Evolutionary conservation across 1,140 invertebrate genomes (phyloP).

Genomic region (Solenopsis fugax): DNA sequence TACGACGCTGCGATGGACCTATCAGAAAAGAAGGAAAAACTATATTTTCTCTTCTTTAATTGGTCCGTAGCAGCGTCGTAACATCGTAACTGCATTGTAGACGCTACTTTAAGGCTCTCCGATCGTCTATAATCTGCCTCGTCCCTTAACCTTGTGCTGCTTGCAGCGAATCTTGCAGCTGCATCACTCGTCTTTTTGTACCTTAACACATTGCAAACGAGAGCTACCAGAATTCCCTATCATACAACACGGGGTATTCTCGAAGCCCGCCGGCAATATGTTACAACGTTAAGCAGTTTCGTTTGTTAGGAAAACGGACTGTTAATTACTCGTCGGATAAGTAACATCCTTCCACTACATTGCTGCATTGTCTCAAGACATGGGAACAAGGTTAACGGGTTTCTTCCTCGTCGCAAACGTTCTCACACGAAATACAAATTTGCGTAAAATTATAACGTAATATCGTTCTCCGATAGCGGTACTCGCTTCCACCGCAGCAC

Average conservation of each 20-base stretch:
- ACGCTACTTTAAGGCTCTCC: too few species aligned
- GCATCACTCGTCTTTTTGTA: constrained; percentile 57
- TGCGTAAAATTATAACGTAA: constrained; percentile 8
- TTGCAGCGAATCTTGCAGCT: constrained; percentile 54
- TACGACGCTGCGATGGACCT: too few species aligned
- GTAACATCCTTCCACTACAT: constrained; percentile 8
- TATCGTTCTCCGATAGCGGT: neutral
- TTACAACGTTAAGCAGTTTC: constrained; percentile 49
- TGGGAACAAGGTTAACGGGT: neutral
- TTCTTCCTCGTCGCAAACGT: neutral
- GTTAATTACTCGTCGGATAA: constrained; percentile 43
- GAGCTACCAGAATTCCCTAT: constrained; percentile 59
- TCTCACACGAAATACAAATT: constrained; percentile 1
- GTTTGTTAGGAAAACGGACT: constrained; percentile 28
- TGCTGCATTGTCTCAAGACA: neutral
- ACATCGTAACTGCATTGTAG: too few species aligned
- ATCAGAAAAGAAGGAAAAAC: too few species aligned
- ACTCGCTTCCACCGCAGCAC: neutral
- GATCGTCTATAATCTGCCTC: constrained; percentile 7
- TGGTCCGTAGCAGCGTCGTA: too few species aligned
- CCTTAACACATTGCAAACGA: constrained; percentile 61
- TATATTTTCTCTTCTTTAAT: too few species aligned
- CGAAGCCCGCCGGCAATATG: constrained; percentile 55
- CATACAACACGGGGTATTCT: constrained; percentile 28
- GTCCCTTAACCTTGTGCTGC: constrained; percentile 34